Evolutionary conservation across 2,113 vertebrate species (phyloP).

Genomic region (Vidua chalybeata): DNA sequence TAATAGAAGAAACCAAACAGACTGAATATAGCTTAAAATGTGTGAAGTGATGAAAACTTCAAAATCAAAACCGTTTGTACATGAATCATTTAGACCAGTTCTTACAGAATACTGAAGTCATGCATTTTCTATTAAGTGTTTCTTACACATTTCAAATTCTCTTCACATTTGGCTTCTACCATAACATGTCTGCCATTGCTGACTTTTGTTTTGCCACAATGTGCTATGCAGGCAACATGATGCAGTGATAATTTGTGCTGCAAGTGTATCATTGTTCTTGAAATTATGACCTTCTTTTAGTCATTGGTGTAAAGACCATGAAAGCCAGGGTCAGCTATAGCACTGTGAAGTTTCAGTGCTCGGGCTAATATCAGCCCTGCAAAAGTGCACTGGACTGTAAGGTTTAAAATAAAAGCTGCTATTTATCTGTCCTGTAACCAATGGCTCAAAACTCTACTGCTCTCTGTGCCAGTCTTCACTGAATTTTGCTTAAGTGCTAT

Average conservation of each 20-base stretch:
- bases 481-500: background rate
- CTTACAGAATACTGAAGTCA: background rate
- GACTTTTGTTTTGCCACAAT: background rate
- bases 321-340: background rate
- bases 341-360: background rate
- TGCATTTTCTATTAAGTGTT: background rate
- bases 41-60: background rate
- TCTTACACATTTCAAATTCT: slow-evolving; percentile 5
- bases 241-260: background rate
- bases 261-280: background rate
- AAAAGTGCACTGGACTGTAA: background rate
- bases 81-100: slow-evolving; percentile 8
- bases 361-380: background rate
- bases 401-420: background rate
- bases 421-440: background rate
- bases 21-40: background rate
- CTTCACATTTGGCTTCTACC: background rate
- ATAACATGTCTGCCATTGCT: background rate
- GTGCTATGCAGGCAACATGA: background rate
- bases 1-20: background rate
- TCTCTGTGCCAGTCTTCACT: background rate
- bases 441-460: background rate
- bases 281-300: slow-evolving; percentile 12
- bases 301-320: background rate
- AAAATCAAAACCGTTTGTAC: background rate